These are phyloP conservation scores for Galeopsomyia nigrocyanea DNA, from an alignment of 2,888 invertebrate species.

Conservation along the genomic window DNA sequence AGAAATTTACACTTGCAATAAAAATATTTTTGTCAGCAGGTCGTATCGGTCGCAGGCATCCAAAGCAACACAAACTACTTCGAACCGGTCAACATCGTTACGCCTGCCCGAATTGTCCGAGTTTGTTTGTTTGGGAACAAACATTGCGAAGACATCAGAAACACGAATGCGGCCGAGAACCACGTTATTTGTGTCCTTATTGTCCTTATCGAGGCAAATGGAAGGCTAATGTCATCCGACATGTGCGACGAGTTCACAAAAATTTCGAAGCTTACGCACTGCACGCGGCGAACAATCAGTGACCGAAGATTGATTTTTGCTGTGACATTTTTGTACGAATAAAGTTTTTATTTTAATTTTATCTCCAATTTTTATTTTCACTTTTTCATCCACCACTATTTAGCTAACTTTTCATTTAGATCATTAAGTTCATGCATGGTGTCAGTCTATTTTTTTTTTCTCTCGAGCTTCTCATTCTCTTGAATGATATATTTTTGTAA, in stretches of 20 bases:
- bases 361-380: too few species aligned
- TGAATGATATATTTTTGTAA: too few species aligned
- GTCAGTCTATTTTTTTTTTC: too few species aligned
- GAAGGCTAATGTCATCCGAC: constrained; percentile 64
- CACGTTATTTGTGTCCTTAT: constrained; percentile 69
- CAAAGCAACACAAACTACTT: neutral
- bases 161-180: constrained; percentile 71
- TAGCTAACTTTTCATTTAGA: too few species aligned
- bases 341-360: too few species aligned
- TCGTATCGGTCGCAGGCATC: too few species aligned
- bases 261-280: constrained; percentile 53
- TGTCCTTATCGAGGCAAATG: constrained; percentile 68
- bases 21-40: too few species aligned
- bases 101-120: constrained; percentile 50
- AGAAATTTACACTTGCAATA: too few species aligned
- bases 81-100: constrained; percentile 49
- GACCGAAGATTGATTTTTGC: neutral
- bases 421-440: too few species aligned
- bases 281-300: constrained; percentile 8
- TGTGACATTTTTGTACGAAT: neutral
- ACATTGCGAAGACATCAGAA: constrained; percentile 73
- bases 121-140: constrained; percentile 53
- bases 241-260: constrained; percentile 56
- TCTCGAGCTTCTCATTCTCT: too few species aligned
- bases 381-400: too few species aligned